These are phyloP conservation scores for Tryphoninae sp. DNA, from an alignment of 2,888 invertebrate species.

Conservation along the genomic window DNA sequence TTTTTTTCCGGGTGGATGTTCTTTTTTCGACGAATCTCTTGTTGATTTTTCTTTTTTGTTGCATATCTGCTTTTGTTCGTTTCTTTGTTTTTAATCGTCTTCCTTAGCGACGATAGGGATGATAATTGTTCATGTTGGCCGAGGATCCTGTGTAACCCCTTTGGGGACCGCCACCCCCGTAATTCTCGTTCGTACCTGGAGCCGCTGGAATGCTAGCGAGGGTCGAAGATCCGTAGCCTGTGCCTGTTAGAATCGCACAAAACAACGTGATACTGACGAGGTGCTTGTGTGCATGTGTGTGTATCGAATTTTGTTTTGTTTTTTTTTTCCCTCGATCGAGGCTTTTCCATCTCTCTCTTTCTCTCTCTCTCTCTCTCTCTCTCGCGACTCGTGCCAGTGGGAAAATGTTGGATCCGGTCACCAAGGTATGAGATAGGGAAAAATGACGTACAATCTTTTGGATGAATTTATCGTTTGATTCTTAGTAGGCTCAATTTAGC, in stretches of 20 bases:
- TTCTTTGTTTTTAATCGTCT: constrained; percentile 6
- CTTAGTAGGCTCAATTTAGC: too few relatives aligned
- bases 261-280: constrained; percentile 75
- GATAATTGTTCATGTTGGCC: constrained; percentile 76
- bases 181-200: constrained; percentile 75
- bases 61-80: constrained; percentile 21
- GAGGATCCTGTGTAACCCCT: constrained; percentile 74
- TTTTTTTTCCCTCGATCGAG: constrained; percentile 20
- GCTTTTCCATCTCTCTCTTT: not conserved
- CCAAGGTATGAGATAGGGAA: not conserved
- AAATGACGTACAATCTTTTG: not conserved
- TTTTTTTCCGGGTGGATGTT: not conserved
- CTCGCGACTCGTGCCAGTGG: not conserved
- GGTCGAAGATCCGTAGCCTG: constrained; percentile 74
- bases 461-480: too few relatives aligned
- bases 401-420: not conserved
- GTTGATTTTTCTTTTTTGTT: constrained; percentile 26
- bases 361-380: not conserved
- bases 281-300: constrained; percentile 43
- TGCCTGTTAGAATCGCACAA: constrained; percentile 77
- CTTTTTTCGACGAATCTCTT: constrained; percentile 5
- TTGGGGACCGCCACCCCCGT: constrained; percentile 74
- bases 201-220: constrained; percentile 73
- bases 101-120: constrained; percentile 78
- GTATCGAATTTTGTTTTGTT: constrained; percentile 31